Evolutionary conservation across 2,888 invertebrate genomes (phyloP), one percentile per base, ranked within the genome.

Genomic region (Amphipyra tragopoginis): DNA sequence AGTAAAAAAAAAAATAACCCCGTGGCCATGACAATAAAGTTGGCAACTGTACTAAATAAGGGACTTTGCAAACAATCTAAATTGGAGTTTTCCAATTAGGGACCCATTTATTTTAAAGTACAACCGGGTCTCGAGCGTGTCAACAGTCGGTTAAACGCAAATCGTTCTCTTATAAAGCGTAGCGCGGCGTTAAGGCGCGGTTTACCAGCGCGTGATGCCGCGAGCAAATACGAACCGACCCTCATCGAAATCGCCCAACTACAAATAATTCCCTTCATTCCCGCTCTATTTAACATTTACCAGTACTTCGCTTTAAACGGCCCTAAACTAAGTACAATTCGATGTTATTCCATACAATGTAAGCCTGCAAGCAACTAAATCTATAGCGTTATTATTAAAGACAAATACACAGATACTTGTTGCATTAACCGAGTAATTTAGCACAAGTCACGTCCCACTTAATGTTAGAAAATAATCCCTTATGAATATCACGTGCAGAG

Each of bases 161-260:
- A 80, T 76, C 70, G 63, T 68, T 79, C 79, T 78, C 72, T 76
- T 75, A 67, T 69, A 70, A 75, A 77, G 79, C 80, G 73, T 69
- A 75, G 70, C 72, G 68, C 74, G 69, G 75, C 77, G 75, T 75
- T 65, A 81, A 83, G 80, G 83, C 76, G 65, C 80, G 81, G 80
- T 81, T 77, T 84, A 86, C 81, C 81, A 80, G 85, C 80, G 87
- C 88, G 87, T 85, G 83, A 85, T 88, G 81, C 88, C 86, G 82
- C 83, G 75, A 80, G 86, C 85, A 88, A 90, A 89, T 84, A 87
- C 75, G 69, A 77, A 75, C 79, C 81, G 79, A 79, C 84, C 85
- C 84, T 84, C 81, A 77, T 67, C 70, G 72, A 77, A 85, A 79
- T 82, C 84, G 77, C 57, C 83, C 85, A 79, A 76, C 84, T 86